Evolutionary conservation across 1,140 invertebrate species (phyloP), one percentile per base, ranked within the genome.

Genomic region (Microplitis mediator): DNA sequence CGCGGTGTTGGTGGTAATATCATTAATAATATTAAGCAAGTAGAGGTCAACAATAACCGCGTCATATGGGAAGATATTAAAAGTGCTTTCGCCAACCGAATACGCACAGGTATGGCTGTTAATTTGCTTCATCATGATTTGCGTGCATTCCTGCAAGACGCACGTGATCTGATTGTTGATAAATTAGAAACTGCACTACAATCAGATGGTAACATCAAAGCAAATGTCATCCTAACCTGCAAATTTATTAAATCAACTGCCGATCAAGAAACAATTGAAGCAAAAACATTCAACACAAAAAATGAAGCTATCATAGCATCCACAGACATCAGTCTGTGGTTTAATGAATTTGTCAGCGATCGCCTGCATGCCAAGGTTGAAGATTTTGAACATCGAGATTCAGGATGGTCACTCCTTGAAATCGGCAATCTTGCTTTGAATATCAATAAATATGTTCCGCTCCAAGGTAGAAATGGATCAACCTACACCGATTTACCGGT

Each of bases 401-500:
- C 75, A 1, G 76, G 76, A 4, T 76, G 72, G 76, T 14, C 64
- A 16, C 51, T 76, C 35, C 31, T 62, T 23, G 69, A 76, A 75
- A 74, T 76, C 32, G 71, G 73, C 1, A 75, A 77, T 52, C 9
- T 78, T 11, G 23, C 36, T 13, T 13, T 78, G 0, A 76, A 74
- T 50, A 78, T 76, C 6, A 77, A 78, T 60, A 72, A 75, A 60
- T 80, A 81, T 78, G 79, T 78, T 32, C 81, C 82, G 14, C 64
- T 82, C 32, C 31, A 50, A n/a, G 39, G 68, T 13, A 81, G 75
- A 16, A 70, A 73, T 23, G 50, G 60, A 14, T 75, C 62, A 14
- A 76, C 77, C 6, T 76, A 54, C 52, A 39, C 23, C 11, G 54
- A 60, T 9, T 65, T 75, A 71, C 71, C 73, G n/a, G n/a, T 60